Evolutionary conservation across 1,140 invertebrate genomes (phyloP).

Genomic region (Meloidogyne floridensis): DNA sequence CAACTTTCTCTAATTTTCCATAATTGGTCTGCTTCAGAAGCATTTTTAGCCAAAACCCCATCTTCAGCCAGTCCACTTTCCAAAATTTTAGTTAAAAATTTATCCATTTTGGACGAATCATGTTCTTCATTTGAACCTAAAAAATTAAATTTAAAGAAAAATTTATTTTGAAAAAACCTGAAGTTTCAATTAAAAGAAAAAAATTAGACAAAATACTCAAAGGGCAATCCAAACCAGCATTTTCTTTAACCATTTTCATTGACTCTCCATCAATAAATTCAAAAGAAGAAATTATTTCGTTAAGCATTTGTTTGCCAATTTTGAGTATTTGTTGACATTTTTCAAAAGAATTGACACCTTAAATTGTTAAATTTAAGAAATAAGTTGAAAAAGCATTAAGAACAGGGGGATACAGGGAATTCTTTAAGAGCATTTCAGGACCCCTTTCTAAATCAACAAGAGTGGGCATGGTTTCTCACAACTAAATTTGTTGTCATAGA

Average conservation of each 20-base stretch:
- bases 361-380: conserved; percentile 14
- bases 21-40: conserved; percentile 53
- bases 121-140: conserved; percentile 74
- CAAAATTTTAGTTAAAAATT: conserved; percentile 78
- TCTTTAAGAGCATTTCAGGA: too few relatives aligned
- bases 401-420: too few relatives aligned
- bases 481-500: too few relatives aligned
- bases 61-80: conserved; percentile 75
- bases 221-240: conserved; percentile 29
- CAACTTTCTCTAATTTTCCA: conserved; percentile 76
- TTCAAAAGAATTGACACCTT: conserved; percentile 42
- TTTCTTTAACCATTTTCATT: conserved; percentile 40
- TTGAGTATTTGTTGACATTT: conserved; percentile 42
- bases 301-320: conserved; percentile 40
- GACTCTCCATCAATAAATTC: conserved; percentile 48
- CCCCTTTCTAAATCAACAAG: too few relatives aligned
- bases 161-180: conserved; percentile 25
- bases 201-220: conserved; percentile 25
- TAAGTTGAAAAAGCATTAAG: too few relatives aligned
- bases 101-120: conserved; percentile 82
- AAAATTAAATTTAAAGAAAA: conserved; percentile 9
- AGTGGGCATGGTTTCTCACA: too few relatives aligned
- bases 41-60: conserved; percentile 73
- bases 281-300: conserved; percentile 53
- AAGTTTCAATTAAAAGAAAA: conserved; percentile 48